Conservation (phyloP, 2,797 vertebrate genomes). For the Melanotaenia maccullochi region DNA sequence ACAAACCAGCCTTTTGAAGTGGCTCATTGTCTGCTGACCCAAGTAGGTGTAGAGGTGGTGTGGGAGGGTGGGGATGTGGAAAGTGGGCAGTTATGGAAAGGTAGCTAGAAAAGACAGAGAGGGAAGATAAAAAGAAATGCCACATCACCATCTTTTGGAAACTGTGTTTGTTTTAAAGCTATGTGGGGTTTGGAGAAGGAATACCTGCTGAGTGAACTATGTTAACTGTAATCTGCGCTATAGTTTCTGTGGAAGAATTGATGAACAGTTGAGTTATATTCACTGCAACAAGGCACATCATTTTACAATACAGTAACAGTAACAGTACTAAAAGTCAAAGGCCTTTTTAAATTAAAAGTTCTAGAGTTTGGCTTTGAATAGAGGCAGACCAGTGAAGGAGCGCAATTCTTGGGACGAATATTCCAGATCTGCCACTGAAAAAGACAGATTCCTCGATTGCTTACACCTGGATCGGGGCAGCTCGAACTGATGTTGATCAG, state of each 20-base stretch:
- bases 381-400: too few species aligned
- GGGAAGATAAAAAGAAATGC: neutral
- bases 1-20: slow-evolving; percentile 77
- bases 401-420: too few species aligned
- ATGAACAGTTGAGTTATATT: neutral
- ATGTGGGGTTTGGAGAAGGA: neutral
- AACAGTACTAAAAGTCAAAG: too few species aligned
- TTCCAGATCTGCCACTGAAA: too few species aligned
- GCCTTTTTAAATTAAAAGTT: too few species aligned
- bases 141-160: neutral
- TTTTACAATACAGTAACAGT: neutral
- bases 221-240: neutral
- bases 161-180: neutral
- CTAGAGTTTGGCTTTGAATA: too few species aligned
- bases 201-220: neutral
- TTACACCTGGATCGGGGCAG: too few species aligned
- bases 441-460: too few species aligned
- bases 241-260: neutral
- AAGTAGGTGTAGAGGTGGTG: slow-evolving; percentile 62
- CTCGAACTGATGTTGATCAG: too few species aligned
- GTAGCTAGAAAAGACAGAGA: slow-evolving; percentile 13
- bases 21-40: slow-evolving; percentile 77
- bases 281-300: neutral
- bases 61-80: slow-evolving; percentile 1
- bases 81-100: slow-evolving; percentile 23